Evolutionary conservation across 2,888 invertebrate species (phyloP).

Genomic region (Amiota communis): DNA sequence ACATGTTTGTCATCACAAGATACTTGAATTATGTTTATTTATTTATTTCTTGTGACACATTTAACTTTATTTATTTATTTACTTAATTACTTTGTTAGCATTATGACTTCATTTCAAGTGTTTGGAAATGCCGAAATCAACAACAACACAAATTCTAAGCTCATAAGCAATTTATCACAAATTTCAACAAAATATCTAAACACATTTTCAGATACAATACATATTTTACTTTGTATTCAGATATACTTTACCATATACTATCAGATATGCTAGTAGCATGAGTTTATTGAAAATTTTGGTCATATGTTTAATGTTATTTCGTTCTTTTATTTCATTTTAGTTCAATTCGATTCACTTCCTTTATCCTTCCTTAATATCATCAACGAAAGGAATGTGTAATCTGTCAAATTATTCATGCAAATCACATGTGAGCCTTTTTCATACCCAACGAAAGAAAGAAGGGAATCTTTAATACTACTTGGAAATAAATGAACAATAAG

Average conservation of each 20-base stretch:
- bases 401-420: conserved; percentile 69
- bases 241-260: no score
- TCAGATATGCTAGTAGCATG: no score
- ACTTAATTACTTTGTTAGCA: conserved; percentile 14
- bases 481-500: conserved; percentile 3
- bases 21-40: neutral
- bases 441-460: conserved; percentile 9
- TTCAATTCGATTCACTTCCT: neutral
- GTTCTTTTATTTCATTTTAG: neutral
- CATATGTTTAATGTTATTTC: neutral
- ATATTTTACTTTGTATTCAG: no score
- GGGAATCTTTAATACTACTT: conserved; percentile 28
- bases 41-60: neutral
- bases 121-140: neutral
- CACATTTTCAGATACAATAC: no score
- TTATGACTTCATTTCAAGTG: neutral
- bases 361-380: neutral
- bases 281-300: neutral
- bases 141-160: conserved; percentile 9
- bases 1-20: neutral
- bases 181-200: neutral
- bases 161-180: neutral
- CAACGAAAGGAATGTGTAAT: conserved; percentile 48
- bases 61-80: conserved; percentile 10
- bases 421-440: conserved; percentile 43